A percentile compares a stretch with the other conserved stretches of the same genome.
Conservation (phyloP, 1,140 invertebrate species). For the Platyscapa corneri region DNA sequence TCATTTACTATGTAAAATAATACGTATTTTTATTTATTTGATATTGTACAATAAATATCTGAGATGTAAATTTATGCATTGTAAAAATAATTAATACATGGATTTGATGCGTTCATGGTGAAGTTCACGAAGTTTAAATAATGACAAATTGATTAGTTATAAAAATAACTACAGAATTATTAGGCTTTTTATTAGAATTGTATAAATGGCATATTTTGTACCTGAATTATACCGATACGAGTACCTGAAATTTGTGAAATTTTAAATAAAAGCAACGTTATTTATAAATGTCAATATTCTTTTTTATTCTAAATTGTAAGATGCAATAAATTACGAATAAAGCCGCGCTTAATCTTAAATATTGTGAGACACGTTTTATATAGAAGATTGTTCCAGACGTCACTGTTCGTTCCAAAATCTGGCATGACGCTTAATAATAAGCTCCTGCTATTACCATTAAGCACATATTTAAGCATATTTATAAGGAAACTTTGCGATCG, state of each 20-base stretch:
- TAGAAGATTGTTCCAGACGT: not conserved
- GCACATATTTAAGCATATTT: no score
- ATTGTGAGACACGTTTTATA: not conserved
- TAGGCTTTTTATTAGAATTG: not conserved
- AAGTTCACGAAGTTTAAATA: not conserved
- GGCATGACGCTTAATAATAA: no score
- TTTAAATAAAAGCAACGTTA: not conserved
- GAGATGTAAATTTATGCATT: not conserved
- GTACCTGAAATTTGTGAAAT: constrained; percentile 16
- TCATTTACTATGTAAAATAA: not conserved
- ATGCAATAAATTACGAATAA: not conserved
- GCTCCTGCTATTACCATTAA: no score
- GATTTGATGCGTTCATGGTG: not conserved
- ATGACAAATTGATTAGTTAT: not conserved
- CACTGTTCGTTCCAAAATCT: no score
- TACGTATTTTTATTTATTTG: not conserved
- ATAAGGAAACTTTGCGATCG: no score
- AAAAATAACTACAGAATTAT: not conserved
- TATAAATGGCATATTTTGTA: not conserved
- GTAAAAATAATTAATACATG: not conserved
- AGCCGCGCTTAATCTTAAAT: not conserved
- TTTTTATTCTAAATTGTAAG: not conserved
- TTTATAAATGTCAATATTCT: not conserved
- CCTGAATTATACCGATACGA: not conserved
- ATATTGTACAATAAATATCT: not conserved